Base-by-base conservation (phyloP, 1,140 invertebrate species). In the Magallana angulata region DNA sequence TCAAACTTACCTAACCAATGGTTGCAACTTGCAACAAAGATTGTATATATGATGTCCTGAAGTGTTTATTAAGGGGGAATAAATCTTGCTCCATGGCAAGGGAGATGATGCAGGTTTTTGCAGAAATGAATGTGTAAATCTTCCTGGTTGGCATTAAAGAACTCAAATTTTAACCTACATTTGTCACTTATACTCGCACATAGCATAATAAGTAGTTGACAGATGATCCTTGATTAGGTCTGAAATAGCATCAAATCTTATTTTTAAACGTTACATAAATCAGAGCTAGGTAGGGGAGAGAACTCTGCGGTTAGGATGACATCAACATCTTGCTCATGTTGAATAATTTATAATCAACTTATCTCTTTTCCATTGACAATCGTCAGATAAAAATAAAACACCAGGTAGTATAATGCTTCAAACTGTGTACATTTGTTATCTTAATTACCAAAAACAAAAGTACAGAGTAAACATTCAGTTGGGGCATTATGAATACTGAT, bases 381-480 rank as follows among this genome's bases (percentile, higher is more conserved):
- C 16, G 60, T n/a, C 60, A 64, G 60, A 64, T 64, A 64, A 64
- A 64, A 64, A 64, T 64, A 16, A 64, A 64, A 64, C 36, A 64
- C 60, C 18, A 30, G 18, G 36, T 76, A 30, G 36, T 76, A 76
- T 8, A 76, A 18, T 76, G 24, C 68, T 36, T 30, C 36, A 48
- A 76, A 30, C 68, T 76, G 24, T 76, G 68, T 76, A 76, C 68
- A 30, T 76, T 30, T 36, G 24, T 36, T 76, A 76, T 76, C 68
- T 76, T 76, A 36, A 76, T 76, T 76, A 76, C 68, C 24, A 30
- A 76, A 76, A 76, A 76, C 68, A 76, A 76, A 76, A 76, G 68
- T 76, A 76, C 9, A 76, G 8, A 12, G 24, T 7, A 76, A 64
- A 64, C 60, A 64, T 48, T 48, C 36, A 64, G 60, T 7, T 71